A percentile compares a stretch with the other conserved stretches of the same genome.
These are phyloP conservation scores for Pelobates cultripes DNA, from an alignment of 2,797 vertebrate species.

Conservation along the genomic window DNA sequence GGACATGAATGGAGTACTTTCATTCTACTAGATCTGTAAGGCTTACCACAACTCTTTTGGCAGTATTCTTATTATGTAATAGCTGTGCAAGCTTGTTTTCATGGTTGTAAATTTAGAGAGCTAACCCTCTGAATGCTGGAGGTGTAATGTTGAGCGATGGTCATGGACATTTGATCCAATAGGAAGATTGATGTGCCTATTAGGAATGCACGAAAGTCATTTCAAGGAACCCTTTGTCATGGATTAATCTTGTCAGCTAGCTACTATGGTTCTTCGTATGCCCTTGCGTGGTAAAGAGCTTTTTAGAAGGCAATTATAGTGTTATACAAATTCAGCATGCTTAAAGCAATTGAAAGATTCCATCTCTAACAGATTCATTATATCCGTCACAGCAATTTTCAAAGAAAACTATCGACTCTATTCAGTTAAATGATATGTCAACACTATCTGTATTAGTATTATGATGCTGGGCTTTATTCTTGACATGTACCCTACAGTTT, in stretches of 20 bases:
- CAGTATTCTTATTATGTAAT: no score
- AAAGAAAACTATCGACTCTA: constrained; percentile 24
- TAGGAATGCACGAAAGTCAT: neutral
- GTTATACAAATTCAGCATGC: constrained; percentile 34
- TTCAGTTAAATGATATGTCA: constrained; percentile 41
- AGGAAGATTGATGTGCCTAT: neutral
- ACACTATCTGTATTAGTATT: neutral
- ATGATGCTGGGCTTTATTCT: neutral
- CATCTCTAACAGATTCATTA: constrained; percentile 27
- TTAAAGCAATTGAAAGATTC: constrained; percentile 38
- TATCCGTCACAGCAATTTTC: constrained; percentile 39
- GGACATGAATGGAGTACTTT: no score
- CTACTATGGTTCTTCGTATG: constrained; percentile 5
- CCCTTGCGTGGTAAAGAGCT: constrained; percentile 6
- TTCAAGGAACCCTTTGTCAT: constrained; percentile 33
- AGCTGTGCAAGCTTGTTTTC: no score
- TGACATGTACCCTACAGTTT: no score
- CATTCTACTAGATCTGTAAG: no score
- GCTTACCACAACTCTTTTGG: no score
- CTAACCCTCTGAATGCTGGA: no score
- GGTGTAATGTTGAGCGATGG: neutral
- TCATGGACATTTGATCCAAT: neutral
- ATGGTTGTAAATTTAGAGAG: no score
- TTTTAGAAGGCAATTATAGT: constrained; percentile 28
- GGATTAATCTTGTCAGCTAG: constrained; percentile 39